These are phyloP conservation scores for Pagetopsis macropterus DNA, from an alignment of 2,797 vertebrate genomes.

Conservation along the genomic window DNA sequence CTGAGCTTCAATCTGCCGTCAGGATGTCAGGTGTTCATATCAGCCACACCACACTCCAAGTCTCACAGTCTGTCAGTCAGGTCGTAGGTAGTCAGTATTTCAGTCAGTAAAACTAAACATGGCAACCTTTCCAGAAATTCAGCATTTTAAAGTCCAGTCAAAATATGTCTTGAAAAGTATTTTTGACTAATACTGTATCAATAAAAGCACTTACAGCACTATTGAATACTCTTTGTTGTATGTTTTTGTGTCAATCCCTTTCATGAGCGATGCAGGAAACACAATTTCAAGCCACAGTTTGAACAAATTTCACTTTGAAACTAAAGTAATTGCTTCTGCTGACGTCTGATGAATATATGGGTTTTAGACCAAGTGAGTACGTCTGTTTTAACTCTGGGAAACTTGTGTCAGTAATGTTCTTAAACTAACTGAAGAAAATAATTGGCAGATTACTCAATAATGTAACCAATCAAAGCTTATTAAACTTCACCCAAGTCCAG, in stretches of 20 bases:
- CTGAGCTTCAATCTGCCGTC: slow-evolving; percentile 6
- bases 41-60: not conserved
- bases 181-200: no score
- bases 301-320: not conserved
- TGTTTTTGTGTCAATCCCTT: not conserved
- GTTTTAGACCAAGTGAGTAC: not conserved
- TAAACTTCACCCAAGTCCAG: not conserved
- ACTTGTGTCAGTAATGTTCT: no score
- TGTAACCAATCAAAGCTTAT: not conserved
- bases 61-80: no score
- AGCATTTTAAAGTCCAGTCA: not conserved
- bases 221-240: not conserved
- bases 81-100: not conserved
- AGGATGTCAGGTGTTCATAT: not conserved
- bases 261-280: not conserved
- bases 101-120: not conserved
- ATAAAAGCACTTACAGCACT: not conserved
- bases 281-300: not conserved
- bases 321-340: not conserved
- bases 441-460: not conserved
- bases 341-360: no score
- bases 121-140: not conserved
- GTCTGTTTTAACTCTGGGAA: not conserved
- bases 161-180: not conserved
- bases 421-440: no score